Percentiles rank a stretch among this genome's conserved stretches.
Evolutionary conservation across 1,140 invertebrate genomes (phyloP).

Genomic region (Drosophila equinoxialis): DNA sequence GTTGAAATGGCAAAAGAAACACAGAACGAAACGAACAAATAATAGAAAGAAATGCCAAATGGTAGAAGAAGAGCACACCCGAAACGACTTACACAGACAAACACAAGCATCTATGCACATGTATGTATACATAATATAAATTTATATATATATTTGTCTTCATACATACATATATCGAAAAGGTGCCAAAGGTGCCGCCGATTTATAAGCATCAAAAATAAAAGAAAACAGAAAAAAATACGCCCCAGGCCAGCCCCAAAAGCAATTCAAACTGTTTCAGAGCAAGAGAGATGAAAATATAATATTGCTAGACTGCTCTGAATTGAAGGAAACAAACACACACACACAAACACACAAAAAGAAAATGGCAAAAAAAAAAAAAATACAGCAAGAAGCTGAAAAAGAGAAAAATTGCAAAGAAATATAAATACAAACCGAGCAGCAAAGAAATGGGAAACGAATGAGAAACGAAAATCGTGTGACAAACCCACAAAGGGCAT

Average conservation of each 20-base stretch:
- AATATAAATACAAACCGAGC: conserved; percentile 70
- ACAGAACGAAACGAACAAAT: conserved; percentile 34
- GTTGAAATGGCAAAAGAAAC: conserved; percentile 50
- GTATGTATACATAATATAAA: conserved; percentile 30
- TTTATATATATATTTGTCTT: not conserved
- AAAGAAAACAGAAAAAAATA: conserved; percentile 39
- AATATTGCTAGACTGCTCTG: conserved; percentile 57
- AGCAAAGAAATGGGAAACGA: conserved; percentile 70
- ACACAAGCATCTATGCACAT: not conserved
- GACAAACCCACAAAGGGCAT: conserved; percentile 71
- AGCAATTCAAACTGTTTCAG: conserved; percentile 20
- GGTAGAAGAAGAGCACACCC: conserved; percentile 31
- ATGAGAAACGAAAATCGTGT: conserved; percentile 76
- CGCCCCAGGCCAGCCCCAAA: conserved; percentile 56
- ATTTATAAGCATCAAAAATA: conserved; percentile 57
- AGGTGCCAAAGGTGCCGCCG: conserved; percentile 61
- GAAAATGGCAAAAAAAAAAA: conserved; percentile 38
- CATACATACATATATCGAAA: conserved; percentile 21
- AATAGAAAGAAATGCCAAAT: conserved; percentile 14
- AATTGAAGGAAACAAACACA: conserved; percentile 49
- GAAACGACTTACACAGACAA: not conserved
- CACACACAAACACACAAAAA: not conserved
- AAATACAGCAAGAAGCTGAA: conserved; percentile 11
- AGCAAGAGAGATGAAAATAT: conserved; percentile 14
- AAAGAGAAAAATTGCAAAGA: conserved; percentile 63